Evolutionary conservation across 2,888 invertebrate species (phyloP).

Genomic region (Antheraea yamamai): DNA sequence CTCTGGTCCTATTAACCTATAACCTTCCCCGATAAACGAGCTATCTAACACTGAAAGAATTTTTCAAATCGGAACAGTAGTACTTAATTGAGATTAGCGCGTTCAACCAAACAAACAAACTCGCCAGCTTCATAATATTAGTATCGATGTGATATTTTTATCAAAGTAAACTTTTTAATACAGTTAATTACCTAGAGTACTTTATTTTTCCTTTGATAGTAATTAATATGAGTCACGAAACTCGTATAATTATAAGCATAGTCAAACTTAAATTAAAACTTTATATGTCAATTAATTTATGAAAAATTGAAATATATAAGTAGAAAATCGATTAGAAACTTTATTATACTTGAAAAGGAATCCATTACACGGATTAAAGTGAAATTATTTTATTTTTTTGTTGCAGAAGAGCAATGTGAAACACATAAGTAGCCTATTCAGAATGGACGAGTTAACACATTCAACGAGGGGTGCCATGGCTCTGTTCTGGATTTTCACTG

Average conservation of each 20-base stretch:
- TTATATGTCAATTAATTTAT: background rate
- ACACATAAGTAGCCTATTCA: slow-evolving; percentile 43
- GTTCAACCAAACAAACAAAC: no score
- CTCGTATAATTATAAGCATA: background rate
- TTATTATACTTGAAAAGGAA: background rate
- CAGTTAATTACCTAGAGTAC: background rate
- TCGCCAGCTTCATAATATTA: no score
- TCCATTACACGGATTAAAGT: background rate
- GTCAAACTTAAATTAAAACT: background rate
- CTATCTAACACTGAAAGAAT: no score
- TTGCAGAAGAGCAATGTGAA: slow-evolving; percentile 59
- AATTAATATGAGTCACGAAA: background rate
- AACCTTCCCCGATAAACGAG: no score
- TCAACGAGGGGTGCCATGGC: slow-evolving; percentile 50
- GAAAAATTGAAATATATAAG: background rate
- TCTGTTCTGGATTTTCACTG: slow-evolving; percentile 63
- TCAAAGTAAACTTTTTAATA: background rate
- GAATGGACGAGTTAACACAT: slow-evolving; percentile 58
- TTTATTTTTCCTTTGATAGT: background rate
- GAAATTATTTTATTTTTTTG: slow-evolving; percentile 30
- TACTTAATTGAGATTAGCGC: no score
- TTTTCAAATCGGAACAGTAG: no score
- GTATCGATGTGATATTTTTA: background rate
- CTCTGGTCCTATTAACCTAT: no score
- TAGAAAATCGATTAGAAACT: background rate